Evolutionary conservation across 1,140 invertebrate species (phyloP), one percentile per base, ranked within the genome.

Genomic region (Brachionus rotundiformis): DNA sequence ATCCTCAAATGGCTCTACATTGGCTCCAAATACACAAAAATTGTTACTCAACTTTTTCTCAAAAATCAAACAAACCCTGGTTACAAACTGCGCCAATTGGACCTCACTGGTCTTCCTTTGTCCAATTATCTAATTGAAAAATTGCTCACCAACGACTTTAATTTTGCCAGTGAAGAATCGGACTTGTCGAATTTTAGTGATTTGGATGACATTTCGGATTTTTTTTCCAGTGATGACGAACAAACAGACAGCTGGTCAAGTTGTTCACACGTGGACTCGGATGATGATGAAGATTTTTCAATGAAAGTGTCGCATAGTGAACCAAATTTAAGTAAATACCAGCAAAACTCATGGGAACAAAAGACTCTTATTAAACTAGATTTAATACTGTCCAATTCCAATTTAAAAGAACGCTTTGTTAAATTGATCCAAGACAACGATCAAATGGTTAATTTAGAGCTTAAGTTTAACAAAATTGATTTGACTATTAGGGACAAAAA

Each of bases 1-100:
- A 73, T 73, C 3, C 25, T 73, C 16, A 73, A 73, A 73, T 73
- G 68, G 68, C 19, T 73, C 7, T 73, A 44, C 8, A 73, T 73
- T 13, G 68, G 68, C 8, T 44, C 68, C 23, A 73, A 73, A 25
- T 73, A 73, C 36, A 41, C 68, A 0, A 73, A 73, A 73, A 44
- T 73, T 13, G 19, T 73, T 11, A 29, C 68, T 25, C 25, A 23
- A n/a, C 41, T 73, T 25, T 41, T 73, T 25, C 10, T 73, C 13
- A 73, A 73, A 73, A 73, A 73, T 73, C 33, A 44, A n/a, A 6
- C 19, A 1, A 6, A 27, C 39, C 8, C 36, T 2, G 25, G 13
- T 7, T 73, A 44, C 25, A 73, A 44, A 11, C 68, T 73, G 36
- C 36, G 41, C 11, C 7, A 2, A 44, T 23, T 73, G 13, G 68